These are phyloP conservation scores for Alouatta palliata DNA, from an alignment of 2,113 vertebrate genomes.

Conservation along the genomic window DNA sequence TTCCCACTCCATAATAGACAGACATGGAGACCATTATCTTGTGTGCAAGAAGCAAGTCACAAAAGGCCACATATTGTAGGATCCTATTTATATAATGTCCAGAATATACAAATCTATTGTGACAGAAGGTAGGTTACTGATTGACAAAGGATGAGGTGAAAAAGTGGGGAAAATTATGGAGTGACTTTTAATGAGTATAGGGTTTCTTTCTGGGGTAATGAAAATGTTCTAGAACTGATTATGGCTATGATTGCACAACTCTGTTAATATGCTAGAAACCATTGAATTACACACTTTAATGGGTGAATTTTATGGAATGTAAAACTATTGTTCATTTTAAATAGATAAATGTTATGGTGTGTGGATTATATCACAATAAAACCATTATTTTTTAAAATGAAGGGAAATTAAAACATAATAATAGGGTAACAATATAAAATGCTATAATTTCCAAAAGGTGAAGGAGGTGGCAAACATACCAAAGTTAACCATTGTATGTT, in stretches of 20 bases:
- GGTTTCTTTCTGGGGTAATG: background rate
- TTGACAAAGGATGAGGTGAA: background rate
- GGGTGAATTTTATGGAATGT: background rate
- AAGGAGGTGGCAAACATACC: background rate
- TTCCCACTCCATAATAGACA: no score
- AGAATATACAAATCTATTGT: background rate
- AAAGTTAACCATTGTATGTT: background rate
- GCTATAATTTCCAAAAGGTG: background rate
- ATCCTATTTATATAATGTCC: background rate
- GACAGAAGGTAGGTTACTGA: background rate
- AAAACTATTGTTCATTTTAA: background rate
- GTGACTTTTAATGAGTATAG: accelerated
- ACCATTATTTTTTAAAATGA: background rate
- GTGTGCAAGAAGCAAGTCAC: background rate
- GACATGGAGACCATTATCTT: background rate
- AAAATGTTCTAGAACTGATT: background rate
- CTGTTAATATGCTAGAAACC: background rate
- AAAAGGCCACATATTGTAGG: background rate
- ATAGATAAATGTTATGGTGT: background rate
- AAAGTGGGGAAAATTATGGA: background rate
- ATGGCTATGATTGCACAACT: background rate
- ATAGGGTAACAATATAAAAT: background rate
- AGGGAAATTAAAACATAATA: background rate
- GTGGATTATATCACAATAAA: background rate
- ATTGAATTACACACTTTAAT: background rate